These are phyloP conservation scores for Polyploca ridens DNA, from an alignment of 2,888 invertebrate genomes.

Conservation along the genomic window DNA sequence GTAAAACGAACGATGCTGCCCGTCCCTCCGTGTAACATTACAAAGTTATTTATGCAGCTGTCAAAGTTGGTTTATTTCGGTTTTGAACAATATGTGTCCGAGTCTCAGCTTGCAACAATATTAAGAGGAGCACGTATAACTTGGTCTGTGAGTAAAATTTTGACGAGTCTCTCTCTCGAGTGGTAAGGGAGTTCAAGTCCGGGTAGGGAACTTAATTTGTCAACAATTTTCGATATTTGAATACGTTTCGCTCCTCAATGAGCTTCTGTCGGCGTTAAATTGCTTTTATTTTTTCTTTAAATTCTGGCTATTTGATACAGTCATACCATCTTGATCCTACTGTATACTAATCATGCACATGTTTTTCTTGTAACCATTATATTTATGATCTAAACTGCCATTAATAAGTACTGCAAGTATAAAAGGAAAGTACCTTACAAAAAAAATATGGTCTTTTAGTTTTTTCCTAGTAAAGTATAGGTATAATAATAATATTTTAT, in stretches of 20 bases:
- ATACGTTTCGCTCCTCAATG: slow-evolving; percentile 82
- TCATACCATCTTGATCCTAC: background rate
- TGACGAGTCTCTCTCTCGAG: slow-evolving; percentile 76
- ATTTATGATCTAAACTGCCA: no score
- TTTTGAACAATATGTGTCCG: slow-evolving; percentile 38
- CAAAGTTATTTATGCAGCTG: slow-evolving; percentile 42
- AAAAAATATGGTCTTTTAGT: no score
- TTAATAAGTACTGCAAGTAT: no score
- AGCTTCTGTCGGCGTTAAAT: slow-evolving; percentile 81
- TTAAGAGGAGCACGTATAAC: slow-evolving; percentile 14
- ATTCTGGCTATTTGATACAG: slow-evolving; percentile 43
- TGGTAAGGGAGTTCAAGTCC: slow-evolving; percentile 79
- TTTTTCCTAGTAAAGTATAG: no score
- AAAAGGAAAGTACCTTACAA: no score
- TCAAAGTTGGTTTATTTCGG: slow-evolving; percentile 25
- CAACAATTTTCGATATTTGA: slow-evolving; percentile 85
- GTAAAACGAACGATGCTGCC: slow-evolving; percentile 81
- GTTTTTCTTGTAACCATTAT: no score
- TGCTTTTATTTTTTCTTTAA: slow-evolving; percentile 76
- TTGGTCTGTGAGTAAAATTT: slow-evolving; percentile 68
- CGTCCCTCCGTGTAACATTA: slow-evolving; percentile 72
- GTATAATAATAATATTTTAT: no score
- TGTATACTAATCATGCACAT: no score
- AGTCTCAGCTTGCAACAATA: slow-evolving; percentile 17
- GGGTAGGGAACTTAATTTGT: slow-evolving; percentile 83